phyloP scores from a whole-genome alignment of 2,797 vertebrate genomes.

The Acipenser oxyrinchus region DNA sequence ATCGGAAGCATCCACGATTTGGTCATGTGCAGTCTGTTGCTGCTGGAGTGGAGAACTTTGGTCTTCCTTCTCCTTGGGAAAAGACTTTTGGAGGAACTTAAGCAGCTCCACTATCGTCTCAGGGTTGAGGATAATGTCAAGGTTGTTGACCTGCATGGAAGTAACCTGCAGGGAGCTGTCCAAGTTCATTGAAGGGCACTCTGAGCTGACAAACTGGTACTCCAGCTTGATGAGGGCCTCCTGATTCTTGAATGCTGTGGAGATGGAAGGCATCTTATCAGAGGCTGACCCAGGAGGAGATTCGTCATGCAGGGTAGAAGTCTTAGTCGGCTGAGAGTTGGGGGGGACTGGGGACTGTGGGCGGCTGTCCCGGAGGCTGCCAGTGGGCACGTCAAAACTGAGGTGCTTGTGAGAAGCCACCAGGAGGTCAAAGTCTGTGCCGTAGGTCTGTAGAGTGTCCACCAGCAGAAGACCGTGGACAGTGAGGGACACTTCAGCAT shows the following conservation, averaged over 20 bases:
- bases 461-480: constrained; percentile 91
- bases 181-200: constrained; percentile 91
- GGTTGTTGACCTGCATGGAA: constrained; percentile 85
- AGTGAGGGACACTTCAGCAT: constrained; percentile 84
- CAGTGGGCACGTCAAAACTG: constrained; percentile 89
- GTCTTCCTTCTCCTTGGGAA: constrained; percentile 81
- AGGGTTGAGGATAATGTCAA: constrained; percentile 95
- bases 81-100: constrained; percentile 91
- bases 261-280: constrained; percentile 42
- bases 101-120: constrained; percentile 95
- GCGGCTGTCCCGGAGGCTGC: constrained; percentile 82
- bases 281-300: constrained; percentile 26
- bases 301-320: constrained; percentile 38
- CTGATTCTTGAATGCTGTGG: constrained; percentile 60
- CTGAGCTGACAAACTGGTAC: constrained; percentile 94
- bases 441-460: constrained; percentile 91
- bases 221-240: constrained; percentile 90
- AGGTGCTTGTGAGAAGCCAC: constrained; percentile 95
- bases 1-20: constrained; percentile 50
- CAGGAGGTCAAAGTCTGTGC: constrained; percentile 91
- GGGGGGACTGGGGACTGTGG: constrained; percentile 69
- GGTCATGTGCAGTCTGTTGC: constrained; percentile 43
- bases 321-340: constrained; percentile 36
- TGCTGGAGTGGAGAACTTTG: constrained; percentile 38
- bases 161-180: constrained; percentile 90